These are phyloP conservation scores for Sinocyclocheilus anophthalmus DNA, from an alignment of 2,113 vertebrate genomes.

Conservation along the genomic window DNA sequence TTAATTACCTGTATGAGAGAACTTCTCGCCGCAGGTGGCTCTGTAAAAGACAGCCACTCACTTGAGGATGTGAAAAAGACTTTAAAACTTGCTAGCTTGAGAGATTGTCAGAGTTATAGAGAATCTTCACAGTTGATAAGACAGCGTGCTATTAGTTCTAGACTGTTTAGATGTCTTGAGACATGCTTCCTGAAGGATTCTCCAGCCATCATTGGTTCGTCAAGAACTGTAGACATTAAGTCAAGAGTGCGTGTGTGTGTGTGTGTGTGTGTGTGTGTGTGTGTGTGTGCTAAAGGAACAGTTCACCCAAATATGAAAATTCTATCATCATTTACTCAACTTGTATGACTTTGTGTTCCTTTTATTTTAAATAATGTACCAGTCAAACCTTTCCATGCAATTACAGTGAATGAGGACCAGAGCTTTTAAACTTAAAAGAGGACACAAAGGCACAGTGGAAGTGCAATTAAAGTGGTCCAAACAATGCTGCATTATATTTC, in stretches of 20 bases:
- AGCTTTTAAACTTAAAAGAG: neutral
- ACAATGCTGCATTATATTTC: neutral
- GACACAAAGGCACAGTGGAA: neutral
- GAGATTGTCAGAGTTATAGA: slow-evolving; percentile 20
- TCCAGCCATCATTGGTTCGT: neutral
- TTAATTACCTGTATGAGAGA: slow-evolving; percentile 40
- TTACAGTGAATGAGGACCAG: neutral
- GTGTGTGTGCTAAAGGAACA: neutral
- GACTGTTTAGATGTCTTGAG: slow-evolving; percentile 4
- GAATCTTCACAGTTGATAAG: slow-evolving; percentile 19
- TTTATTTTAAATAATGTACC: neutral
- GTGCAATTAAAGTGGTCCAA: neutral
- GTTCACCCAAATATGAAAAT: neutral
- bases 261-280: neutral
- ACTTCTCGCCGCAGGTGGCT: neutral
- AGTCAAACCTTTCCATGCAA: neutral
- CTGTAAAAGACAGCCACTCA: slow-evolving; percentile 8
- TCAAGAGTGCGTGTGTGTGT: neutral
- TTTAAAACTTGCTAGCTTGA: neutral
- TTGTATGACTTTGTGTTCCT: neutral
- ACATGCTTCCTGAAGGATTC: neutral
- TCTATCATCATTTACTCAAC: neutral
- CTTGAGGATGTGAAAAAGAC: slow-evolving; percentile 22
- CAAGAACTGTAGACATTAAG: neutral
- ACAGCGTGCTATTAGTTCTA: neutral